phyloP scores from a whole-genome alignment of 2,113 vertebrate genomes.

The Anoplopoma fimbria region DNA sequence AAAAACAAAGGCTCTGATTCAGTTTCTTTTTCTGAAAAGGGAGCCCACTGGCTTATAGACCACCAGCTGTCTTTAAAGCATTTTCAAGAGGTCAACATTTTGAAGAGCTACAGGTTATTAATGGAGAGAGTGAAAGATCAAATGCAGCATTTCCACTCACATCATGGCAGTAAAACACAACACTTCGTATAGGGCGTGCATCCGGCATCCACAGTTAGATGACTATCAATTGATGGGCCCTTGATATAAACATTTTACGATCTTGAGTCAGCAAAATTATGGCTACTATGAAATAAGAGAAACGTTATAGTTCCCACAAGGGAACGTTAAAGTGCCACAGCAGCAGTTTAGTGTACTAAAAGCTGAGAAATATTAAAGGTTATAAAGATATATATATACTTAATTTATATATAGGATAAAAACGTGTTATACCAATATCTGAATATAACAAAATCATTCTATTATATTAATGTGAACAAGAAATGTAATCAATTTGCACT shows the following conservation, averaged over 20 bases:
- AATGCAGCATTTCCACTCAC: not conserved
- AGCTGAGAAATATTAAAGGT: not conserved
- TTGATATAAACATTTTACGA: conserved; percentile 11
- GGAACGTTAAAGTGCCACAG: not conserved
- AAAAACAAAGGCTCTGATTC: conserved; percentile 3
- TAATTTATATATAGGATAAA: not conserved
- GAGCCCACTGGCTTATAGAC: conserved; percentile 13
- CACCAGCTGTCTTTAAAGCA: not conserved
- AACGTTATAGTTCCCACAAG: not conserved
- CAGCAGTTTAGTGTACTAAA: not conserved
- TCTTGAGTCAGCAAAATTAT: not conserved
- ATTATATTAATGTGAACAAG: not conserved
- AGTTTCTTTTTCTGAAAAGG: not conserved
- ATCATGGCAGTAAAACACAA: not conserved
- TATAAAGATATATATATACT: not conserved
- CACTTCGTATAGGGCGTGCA: not conserved
- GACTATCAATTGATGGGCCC: not conserved
- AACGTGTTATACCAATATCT: not conserved
- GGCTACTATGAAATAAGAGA: not conserved
- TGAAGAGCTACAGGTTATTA: not conserved
- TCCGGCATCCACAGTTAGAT: not conserved
- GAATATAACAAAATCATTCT: not conserved
- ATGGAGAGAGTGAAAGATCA: not conserved
- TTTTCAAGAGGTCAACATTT: not conserved
- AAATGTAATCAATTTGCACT: not conserved